Conservation (phyloP, 2,797 vertebrate species). For the Hirundo rustica region DNA sequence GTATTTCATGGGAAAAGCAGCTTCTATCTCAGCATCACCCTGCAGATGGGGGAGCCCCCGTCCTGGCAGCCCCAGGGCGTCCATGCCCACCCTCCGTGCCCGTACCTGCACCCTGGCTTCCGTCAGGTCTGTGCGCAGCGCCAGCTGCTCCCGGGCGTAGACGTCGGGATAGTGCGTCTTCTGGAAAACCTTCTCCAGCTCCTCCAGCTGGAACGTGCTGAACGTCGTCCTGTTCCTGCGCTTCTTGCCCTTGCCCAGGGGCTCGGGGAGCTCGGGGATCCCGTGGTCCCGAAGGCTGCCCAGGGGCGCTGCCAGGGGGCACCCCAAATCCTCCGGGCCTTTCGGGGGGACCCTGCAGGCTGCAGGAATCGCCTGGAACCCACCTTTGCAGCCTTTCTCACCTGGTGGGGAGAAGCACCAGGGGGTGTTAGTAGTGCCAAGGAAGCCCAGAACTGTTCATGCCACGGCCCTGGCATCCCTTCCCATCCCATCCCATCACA, state of each 20-base stretch:
- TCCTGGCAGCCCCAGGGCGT: background rate
- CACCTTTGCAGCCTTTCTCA: conserved; percentile 82
- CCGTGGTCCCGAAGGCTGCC: conserved; percentile 63
- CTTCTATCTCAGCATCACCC: background rate
- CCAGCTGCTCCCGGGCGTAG: conserved; percentile 91
- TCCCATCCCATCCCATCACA: background rate
- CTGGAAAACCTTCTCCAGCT: conserved; percentile 94
- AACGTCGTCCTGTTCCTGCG: conserved; percentile 92
- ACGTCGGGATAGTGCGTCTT: conserved; percentile 93
- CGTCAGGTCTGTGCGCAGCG: conserved; percentile 87
- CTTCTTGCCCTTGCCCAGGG: conserved; percentile 87
- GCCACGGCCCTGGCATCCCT: background rate
- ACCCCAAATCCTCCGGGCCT: conserved; percentile 75
- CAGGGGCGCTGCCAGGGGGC: conserved; percentile 52
- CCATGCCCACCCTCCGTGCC: rapidly evolving
- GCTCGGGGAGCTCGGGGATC: conserved; percentile 66
- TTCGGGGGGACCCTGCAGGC: conserved; percentile 70
- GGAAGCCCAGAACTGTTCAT: background rate
- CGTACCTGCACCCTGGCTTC: conserved; percentile 92
- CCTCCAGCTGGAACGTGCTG: conserved; percentile 93
- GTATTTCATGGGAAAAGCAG: background rate
- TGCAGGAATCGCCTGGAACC: conserved; percentile 77
- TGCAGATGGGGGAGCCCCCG: rapidly evolving
- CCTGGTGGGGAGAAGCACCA: conserved; percentile 64
- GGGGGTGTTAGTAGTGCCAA: background rate